Percentiles rank a stretch among this genome's conserved stretches.
phyloP scores from a whole-genome alignment of 2,797 vertebrate genomes.

The Meriones psammophilus region DNA sequence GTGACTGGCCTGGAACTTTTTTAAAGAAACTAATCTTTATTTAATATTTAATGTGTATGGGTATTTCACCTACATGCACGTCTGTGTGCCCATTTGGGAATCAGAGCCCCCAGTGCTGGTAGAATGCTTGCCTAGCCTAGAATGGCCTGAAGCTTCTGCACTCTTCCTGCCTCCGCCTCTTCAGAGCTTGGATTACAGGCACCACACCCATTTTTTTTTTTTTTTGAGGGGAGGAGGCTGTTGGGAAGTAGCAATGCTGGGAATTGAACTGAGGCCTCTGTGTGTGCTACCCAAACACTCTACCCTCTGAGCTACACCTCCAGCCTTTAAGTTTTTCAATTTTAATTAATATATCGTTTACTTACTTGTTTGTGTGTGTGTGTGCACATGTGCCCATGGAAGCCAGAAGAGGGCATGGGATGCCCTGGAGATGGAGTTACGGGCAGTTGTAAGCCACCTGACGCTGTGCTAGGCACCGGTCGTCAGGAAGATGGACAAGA shows the following conservation, averaged over 20 bases:
- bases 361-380: not conserved
- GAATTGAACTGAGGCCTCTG: not conserved
- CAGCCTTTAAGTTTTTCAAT: not conserved
- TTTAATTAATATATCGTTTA: not conserved
- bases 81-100: not conserved
- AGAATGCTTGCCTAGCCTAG: not conserved
- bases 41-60: not conserved
- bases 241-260: not conserved
- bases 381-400: not conserved
- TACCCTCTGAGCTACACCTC: not conserved
- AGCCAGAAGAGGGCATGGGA: not conserved
- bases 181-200: not conserved
- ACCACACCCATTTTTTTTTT: not conserved
- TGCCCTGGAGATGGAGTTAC: not conserved
- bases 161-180: not conserved
- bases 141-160: not conserved
- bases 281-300: not conserved
- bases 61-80: not conserved
- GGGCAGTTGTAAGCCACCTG: not conserved
- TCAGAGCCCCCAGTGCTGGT: not conserved
- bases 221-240: not conserved
- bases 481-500: not conserved
- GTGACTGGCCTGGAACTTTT: not conserved
- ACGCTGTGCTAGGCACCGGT: too few relatives aligned
- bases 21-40: not conserved